Evolutionary conservation across 2,797 vertebrate species (phyloP).

Genomic region (Cyprinella venusta): DNA sequence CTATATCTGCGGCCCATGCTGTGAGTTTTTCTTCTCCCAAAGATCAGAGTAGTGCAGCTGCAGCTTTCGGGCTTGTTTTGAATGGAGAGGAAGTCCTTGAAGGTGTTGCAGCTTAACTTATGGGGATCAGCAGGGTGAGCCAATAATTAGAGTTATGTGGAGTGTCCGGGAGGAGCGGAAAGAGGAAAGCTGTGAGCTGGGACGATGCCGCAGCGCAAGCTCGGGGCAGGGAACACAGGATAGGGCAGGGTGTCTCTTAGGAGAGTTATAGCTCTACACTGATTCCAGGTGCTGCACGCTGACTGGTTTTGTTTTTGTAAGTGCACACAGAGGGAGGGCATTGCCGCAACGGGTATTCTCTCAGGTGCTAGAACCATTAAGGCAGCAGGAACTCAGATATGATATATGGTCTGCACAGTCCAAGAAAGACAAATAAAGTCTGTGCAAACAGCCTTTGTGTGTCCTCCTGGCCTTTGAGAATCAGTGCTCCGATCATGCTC

Average conservation of each 20-base stretch:
- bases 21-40: constrained; percentile 42
- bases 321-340: constrained; percentile 3
- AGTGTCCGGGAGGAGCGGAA: constrained; percentile 51
- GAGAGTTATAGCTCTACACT: constrained; percentile 31
- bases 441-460: constrained; percentile 14
- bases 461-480: neutral
- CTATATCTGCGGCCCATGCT: constrained; percentile 41
- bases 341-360: constrained; percentile 13
- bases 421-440: constrained; percentile 41
- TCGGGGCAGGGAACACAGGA: constrained; percentile 32
- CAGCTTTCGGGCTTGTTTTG: constrained; percentile 39
- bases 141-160: constrained; percentile 55
- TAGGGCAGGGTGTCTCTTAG: constrained; percentile 28
- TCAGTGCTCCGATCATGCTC: neutral
- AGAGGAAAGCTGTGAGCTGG: constrained; percentile 52
- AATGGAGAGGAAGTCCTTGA: constrained; percentile 50
- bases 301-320: constrained; percentile 39
- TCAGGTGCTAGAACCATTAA: constrained; percentile 53
- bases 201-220: constrained; percentile 32
- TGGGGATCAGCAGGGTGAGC: constrained; percentile 23
- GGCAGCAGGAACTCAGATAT: constrained; percentile 30
- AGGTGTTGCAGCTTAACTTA: constrained; percentile 37
- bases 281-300: constrained; percentile 36
- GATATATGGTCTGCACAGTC: constrained; percentile 39
- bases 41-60: constrained; percentile 4